Conservation (phyloP, 92 coral and sea anemone genomes). For the Phenganax marumi region DNA sequence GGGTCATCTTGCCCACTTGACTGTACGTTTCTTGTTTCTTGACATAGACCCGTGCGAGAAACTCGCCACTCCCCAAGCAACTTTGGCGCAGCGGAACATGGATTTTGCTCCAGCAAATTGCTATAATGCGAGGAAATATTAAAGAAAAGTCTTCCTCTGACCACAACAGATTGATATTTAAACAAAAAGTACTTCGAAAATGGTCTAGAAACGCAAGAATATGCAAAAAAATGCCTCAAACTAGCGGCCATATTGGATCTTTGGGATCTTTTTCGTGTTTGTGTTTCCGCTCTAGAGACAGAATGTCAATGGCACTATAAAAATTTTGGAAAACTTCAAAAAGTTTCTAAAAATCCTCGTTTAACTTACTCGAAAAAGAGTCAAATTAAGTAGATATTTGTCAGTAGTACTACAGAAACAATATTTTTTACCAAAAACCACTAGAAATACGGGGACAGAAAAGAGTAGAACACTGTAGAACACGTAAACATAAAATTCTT, state of each 20-base stretch:
- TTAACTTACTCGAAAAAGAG: too few relatives aligned
- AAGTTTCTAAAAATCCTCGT: too few relatives aligned
- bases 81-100: neutral
- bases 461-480: too few relatives aligned
- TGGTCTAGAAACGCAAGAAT: constrained; percentile 16
- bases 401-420: too few relatives aligned
- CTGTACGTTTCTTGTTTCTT: neutral
- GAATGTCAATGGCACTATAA: too few relatives aligned
- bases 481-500: too few relatives aligned
- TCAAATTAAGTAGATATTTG: too few relatives aligned
- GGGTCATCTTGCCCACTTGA: constrained; percentile 10
- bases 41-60: neutral
- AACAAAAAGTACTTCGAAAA: constrained; percentile 8
- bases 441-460: too few relatives aligned
- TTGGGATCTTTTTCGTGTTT: too few relatives aligned
- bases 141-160: neutral
- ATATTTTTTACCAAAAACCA: too few relatives aligned
- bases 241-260: constrained; percentile 36
- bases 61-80: neutral
- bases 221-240: constrained; percentile 10
- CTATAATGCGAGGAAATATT: neutral
- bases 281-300: too few relatives aligned
- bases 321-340: too few relatives aligned
- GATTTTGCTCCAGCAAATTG: neutral
- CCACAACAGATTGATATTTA: neutral